phyloP scores from a whole-genome alignment of 2,113 vertebrate species.

The Smithornis capensis region DNA sequence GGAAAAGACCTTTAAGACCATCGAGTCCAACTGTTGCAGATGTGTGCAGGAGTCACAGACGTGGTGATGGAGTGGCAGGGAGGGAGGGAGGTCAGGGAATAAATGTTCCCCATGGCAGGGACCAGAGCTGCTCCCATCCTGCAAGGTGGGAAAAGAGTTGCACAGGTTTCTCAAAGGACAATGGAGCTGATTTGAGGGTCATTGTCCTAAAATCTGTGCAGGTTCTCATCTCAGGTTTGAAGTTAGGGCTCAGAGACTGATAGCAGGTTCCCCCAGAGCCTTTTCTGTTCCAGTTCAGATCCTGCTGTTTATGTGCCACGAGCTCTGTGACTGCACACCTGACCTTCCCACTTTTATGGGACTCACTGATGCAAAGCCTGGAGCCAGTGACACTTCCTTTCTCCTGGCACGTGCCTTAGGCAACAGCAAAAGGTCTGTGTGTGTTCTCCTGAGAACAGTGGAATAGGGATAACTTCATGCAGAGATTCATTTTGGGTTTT shows the following conservation, averaged over 20 bases:
- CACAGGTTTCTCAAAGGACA: not conserved
- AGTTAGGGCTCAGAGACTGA: not conserved
- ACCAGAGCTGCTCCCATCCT: not conserved
- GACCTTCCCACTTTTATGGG: not conserved
- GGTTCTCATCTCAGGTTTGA: not conserved
- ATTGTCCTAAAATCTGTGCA: not conserved
- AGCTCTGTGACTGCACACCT: not conserved
- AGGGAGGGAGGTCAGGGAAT: not conserved
- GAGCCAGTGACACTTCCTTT: not conserved
- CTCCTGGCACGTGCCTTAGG: not conserved
- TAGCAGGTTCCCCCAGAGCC: not conserved
- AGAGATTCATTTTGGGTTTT: not conserved
- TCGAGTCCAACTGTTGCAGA: not conserved
- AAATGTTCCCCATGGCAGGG: not conserved
- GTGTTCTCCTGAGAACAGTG: not conserved
- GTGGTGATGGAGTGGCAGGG: not conserved
- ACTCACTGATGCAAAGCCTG: constrained; percentile 4
- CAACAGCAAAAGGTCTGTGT: not conserved
- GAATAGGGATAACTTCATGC: not conserved
- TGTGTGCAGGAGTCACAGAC: not conserved
- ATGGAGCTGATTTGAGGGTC: not conserved
- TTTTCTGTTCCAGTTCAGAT: not conserved
- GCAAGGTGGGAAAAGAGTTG: not conserved
- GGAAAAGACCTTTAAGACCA: not conserved
- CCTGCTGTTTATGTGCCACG: not conserved